Conservation (phyloP, 2,113 vertebrate species). For the Nothoprocta pentlandii region DNA sequence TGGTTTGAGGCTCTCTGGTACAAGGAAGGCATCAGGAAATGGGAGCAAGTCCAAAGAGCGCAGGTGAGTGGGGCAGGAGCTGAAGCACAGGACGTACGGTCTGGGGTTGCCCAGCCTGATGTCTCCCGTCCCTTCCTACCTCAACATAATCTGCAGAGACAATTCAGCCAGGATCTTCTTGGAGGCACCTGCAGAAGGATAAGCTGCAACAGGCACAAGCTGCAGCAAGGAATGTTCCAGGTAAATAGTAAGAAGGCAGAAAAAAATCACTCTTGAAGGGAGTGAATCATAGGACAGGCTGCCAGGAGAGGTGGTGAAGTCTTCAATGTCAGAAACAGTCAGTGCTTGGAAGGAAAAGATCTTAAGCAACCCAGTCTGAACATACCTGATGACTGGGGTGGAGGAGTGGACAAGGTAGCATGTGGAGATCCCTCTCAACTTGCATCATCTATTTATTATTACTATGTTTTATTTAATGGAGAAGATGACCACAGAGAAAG, state of each 20-base stretch:
- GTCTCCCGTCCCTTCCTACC: not conserved
- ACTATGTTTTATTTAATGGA: rapidly evolving
- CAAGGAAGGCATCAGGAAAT: rapidly evolving
- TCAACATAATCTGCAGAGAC: not conserved
- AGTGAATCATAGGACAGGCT: not conserved
- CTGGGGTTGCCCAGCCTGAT: not conserved
- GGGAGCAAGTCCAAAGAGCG: not conserved
- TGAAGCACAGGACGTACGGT: not conserved
- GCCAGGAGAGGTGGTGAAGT: rapidly evolving
- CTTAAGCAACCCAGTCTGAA: not conserved
- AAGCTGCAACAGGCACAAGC: not conserved
- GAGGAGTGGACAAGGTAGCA: rapidly evolving
- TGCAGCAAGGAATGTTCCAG: not conserved
- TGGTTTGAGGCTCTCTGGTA: rapidly evolving
- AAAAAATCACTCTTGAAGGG: not conserved
- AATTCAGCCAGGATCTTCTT: not conserved
- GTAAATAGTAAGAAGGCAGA: not conserved
- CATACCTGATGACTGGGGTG: rapidly evolving
- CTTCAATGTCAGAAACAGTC: rapidly evolving
- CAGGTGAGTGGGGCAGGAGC: not conserved
- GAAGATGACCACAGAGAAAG: not conserved
- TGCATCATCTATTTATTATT: not conserved
- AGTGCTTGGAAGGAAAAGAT: not conserved
- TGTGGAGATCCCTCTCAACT: rapidly evolving
- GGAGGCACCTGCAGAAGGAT: not conserved